Percentiles rank a stretch among this genome's conserved stretches.
phyloP scores from a whole-genome alignment of 2,888 invertebrate genomes.

The Ditula angustiorana region DNA sequence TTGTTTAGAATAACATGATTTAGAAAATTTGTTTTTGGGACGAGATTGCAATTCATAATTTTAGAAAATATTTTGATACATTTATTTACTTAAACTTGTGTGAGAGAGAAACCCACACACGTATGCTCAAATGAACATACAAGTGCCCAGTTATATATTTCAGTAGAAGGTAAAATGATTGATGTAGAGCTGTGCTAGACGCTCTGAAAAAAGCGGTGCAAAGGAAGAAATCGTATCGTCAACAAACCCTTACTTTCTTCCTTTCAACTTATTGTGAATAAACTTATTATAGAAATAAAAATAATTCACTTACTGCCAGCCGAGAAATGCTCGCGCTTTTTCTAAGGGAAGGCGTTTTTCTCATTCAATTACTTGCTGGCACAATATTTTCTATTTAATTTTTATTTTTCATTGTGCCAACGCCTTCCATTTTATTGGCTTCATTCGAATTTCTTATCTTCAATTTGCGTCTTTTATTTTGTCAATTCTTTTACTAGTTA shows the following conservation, averaged over 20 bases:
- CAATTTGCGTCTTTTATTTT: conserved; percentile 40
- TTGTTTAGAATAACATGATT: not conserved
- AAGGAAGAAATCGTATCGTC: not conserved
- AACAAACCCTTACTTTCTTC: conserved; percentile 9
- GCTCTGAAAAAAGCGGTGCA: no score
- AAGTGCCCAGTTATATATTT: not conserved
- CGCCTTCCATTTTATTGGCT: conserved; percentile 59
- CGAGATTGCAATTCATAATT: no score
- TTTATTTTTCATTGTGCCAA: conserved; percentile 76
- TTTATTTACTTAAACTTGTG: no score
- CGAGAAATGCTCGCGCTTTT: conserved; percentile 58
- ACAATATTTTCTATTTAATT: conserved; percentile 82
- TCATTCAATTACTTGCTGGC: conserved; percentile 75
- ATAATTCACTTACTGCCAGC: conserved; percentile 75
- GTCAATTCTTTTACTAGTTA: not conserved
- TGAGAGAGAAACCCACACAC: no score
- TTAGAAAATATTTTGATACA: no score
- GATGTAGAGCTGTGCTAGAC: no score
- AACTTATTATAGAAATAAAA: conserved; percentile 78
- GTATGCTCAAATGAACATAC: no score
- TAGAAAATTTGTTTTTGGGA: no score
- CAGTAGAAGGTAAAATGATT: no score
- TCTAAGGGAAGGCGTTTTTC: conserved; percentile 53
- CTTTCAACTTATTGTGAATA: conserved; percentile 71
- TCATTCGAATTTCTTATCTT: conserved; percentile 62